Conservation (phyloP, 2,113 vertebrate species). For the Spea multiplicata region DNA sequence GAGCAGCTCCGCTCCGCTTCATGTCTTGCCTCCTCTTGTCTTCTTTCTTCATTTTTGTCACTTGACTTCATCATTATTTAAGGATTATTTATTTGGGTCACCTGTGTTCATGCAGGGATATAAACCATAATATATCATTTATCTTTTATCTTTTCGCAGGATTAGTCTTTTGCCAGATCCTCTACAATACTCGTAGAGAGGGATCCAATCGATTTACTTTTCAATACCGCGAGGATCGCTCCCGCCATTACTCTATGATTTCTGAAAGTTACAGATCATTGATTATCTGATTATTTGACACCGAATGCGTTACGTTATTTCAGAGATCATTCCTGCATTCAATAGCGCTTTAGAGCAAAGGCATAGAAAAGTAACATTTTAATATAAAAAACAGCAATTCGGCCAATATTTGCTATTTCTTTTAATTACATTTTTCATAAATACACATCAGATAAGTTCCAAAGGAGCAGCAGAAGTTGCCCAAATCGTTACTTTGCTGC, state of each 20-base stretch:
- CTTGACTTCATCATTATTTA: too few species aligned
- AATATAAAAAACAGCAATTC: neutral
- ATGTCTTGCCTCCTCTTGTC: too few species aligned
- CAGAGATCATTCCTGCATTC: conserved; percentile 22
- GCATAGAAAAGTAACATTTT: too few species aligned
- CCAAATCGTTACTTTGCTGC: too few species aligned
- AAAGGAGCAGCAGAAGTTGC: too few species aligned
- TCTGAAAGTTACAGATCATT: conserved; percentile 34
- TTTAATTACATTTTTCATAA: neutral
- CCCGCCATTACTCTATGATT: conserved; percentile 26
- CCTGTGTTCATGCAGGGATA: too few species aligned
- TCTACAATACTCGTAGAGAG: conserved; percentile 12
- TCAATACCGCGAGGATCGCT: conserved; percentile 27
- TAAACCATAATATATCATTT: too few species aligned
- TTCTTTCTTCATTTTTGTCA: too few species aligned
- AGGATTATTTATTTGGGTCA: too few species aligned
- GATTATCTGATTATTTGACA: conserved; percentile 40
- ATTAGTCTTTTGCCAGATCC: neutral
- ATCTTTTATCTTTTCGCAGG: neutral
- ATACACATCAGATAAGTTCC: too few species aligned
- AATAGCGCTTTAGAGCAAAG: neutral
- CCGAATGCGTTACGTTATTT: conserved; percentile 15
- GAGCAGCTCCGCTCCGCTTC: too few species aligned
- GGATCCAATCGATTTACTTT: conserved; percentile 23
- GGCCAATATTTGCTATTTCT: neutral